phyloP scores from a whole-genome alignment of 2,113 vertebrate species.

The Myrmecophaga tridactyla region DNA sequence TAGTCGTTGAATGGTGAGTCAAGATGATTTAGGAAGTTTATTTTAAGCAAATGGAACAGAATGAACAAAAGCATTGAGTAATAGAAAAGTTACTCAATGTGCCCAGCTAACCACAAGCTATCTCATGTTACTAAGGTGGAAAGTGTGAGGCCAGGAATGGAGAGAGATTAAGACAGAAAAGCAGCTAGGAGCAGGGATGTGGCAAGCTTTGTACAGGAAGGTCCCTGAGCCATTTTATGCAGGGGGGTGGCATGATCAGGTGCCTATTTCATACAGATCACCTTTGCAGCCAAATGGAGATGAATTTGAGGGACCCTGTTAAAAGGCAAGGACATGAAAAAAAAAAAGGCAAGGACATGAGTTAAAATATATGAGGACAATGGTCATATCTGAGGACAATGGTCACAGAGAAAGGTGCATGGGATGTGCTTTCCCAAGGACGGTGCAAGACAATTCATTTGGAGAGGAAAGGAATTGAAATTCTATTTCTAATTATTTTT shows the following conservation, averaged over 20 bases:
- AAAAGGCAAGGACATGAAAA: not conserved
- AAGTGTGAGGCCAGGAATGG: not conserved
- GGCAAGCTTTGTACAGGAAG: not conserved
- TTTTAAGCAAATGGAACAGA: constrained; percentile 1
- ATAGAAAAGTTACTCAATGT: not conserved
- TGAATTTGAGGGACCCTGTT: not conserved
- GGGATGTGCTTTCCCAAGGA: not conserved
- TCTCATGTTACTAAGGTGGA: not conserved
- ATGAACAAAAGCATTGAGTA: not conserved
- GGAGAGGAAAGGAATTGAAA: not conserved
- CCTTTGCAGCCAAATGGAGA: not conserved
- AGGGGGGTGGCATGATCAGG: not conserved
- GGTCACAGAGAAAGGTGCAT: not conserved
- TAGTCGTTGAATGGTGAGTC: not conserved
- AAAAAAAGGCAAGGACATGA: not conserved
- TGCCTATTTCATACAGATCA: not conserved
- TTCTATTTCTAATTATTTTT: constrained; percentile 2
- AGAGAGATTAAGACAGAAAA: not conserved
- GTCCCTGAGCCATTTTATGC: not conserved
- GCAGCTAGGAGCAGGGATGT: not conserved
- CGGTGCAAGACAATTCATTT: not conserved
- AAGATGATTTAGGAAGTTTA: not conserved
- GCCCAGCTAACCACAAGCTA: not conserved
- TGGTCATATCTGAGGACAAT: not conserved
- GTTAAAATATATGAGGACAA: constrained; percentile 8